Base-by-base conservation (phyloP, 2,113 vertebrate genomes). In the Odocoileus hemionus region DNA sequence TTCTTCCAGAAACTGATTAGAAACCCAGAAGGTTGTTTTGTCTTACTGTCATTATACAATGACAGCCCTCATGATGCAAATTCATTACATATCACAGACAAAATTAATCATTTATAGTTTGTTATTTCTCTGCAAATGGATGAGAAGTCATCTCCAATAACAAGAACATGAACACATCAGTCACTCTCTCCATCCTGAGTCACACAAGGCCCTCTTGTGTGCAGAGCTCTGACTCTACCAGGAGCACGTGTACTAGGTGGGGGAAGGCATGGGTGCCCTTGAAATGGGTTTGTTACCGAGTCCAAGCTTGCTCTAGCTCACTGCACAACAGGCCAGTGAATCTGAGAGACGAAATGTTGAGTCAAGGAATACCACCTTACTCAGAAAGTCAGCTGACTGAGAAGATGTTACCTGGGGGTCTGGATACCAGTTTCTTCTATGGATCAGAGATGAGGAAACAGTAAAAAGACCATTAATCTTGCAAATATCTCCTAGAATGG, bases 91-190 rank as follows among this genome's bases (percentile, higher is more conserved):
- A 93, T 76, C 54, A 67, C 33, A 91, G 83, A 54, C 30, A 58
- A 88, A 67, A 95, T 93, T 76, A 94, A 82, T 95, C 91, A 95
- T 82, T 91, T 96, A 91, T 88, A 57, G 74, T 92, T 36, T 79
- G 11, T 82, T 95, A 89, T 78, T 96, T 95, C 84, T 86, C 55
- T 70, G 52, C 30, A 88, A 74, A 94, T 47, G 54, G 36, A 78
- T 74, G 33, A 64, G 55, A 93, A 78, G n/a, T 61, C 64, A 76
- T n/a, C 28, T 74, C 67, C 30, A 86, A 28, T n/a, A 82, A 52
- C 16, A 55, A 74, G 83, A 86, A 67, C 9, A 58, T 19, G 60
- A 86, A 50, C 8, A 25, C 13, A 80, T 79, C 58, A 80, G 11
- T 58, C 47, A 85, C 15, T 21, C 67, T 83, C 23, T 54, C 28